Percentiles rank a stretch among this genome's conserved stretches.
phyloP scores from a whole-genome alignment of 1,140 invertebrate genomes.

The Wiebesia pumilae region DNA sequence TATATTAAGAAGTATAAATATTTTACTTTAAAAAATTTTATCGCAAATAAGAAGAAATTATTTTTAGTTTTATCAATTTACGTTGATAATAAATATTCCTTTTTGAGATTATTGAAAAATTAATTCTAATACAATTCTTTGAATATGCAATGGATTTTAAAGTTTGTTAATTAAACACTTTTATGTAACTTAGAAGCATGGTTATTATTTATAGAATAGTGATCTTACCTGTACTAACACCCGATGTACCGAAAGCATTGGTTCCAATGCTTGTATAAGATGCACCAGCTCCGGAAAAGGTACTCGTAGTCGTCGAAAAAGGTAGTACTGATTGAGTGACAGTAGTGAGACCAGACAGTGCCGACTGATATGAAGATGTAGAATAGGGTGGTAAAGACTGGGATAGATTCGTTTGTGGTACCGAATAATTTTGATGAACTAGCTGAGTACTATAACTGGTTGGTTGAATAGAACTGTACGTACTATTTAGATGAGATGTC shows the following conservation, averaged over 20 bases:
- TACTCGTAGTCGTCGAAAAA: slow-evolving; percentile 61
- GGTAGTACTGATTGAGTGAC: slow-evolving; percentile 65
- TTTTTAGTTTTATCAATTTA: too few relatives aligned
- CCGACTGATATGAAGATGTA: slow-evolving; percentile 68
- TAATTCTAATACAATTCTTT: too few relatives aligned
- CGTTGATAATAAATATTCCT: too few relatives aligned
- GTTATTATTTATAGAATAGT: not conserved
- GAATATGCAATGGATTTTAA: too few relatives aligned
- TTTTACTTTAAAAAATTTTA: too few relatives aligned
- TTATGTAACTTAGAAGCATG: too few relatives aligned
- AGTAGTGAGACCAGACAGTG: slow-evolving; percentile 67
- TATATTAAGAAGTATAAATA: too few relatives aligned
- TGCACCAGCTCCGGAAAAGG: slow-evolving; percentile 66
- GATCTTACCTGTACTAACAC: slow-evolving; percentile 66
- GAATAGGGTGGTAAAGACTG: slow-evolving; percentile 65
- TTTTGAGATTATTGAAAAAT: too few relatives aligned
- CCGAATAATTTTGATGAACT: slow-evolving; percentile 68
- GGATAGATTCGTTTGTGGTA: slow-evolving; percentile 67
- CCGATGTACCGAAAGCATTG: slow-evolving; percentile 70
- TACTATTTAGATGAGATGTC: slow-evolving; percentile 68
- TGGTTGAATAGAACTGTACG: slow-evolving; percentile 60
- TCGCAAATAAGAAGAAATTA: too few relatives aligned
- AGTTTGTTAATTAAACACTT: too few relatives aligned
- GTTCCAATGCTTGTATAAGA: slow-evolving; percentile 72
- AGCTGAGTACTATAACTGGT: slow-evolving; percentile 65